Conservation (phyloP, 53 echinoderm and acorn worm species). For the Apostichopus leukothele region DNA sequence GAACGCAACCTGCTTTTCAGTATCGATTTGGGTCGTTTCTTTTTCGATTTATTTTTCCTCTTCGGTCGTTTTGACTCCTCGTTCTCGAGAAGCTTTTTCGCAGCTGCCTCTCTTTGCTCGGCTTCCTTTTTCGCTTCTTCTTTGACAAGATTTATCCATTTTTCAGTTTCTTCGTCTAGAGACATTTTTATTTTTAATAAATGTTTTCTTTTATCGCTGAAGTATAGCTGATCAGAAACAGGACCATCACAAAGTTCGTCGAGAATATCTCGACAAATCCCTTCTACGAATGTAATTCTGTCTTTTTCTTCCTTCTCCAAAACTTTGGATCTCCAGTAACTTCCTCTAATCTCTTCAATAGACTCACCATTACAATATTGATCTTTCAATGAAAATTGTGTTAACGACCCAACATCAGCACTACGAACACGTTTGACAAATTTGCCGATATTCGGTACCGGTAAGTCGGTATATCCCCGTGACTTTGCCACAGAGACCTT, state of each 20-base stretch:
- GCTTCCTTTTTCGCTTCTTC: conserved; percentile 70
- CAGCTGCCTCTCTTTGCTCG: conserved; percentile 48
- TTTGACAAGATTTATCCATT: conserved; percentile 24
- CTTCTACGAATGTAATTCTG: conserved; percentile 47
- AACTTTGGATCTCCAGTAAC: conserved; percentile 65
- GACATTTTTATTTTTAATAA: background rate
- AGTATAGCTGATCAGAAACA: conserved; percentile 30
- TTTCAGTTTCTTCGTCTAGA: conserved; percentile 18
- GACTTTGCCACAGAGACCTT: conserved; percentile 74
- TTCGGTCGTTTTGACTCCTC: conserved; percentile 46
- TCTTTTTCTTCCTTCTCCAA: conserved; percentile 60
- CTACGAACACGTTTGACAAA: conserved; percentile 65
- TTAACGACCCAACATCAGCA: conserved; percentile 56
- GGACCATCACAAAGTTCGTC: conserved; percentile 1
- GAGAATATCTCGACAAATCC: conserved; percentile 26
- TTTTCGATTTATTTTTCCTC: conserved; percentile 50
- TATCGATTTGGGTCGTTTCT: conserved; percentile 63
- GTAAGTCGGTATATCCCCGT: conserved; percentile 61
- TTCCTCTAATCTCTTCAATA: conserved; percentile 38
- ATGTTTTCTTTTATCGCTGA: conserved; percentile 11
- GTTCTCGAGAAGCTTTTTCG: conserved; percentile 15
- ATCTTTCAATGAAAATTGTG: conserved; percentile 68
- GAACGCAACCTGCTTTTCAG: conserved; percentile 51
- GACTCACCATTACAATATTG: conserved; percentile 64
- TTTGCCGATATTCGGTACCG: conserved; percentile 64